Percentiles rank a stretch among this genome's conserved stretches.
phyloP scores from a whole-genome alignment of 2,888 invertebrate species.

The Ectobius pallidus region DNA sequence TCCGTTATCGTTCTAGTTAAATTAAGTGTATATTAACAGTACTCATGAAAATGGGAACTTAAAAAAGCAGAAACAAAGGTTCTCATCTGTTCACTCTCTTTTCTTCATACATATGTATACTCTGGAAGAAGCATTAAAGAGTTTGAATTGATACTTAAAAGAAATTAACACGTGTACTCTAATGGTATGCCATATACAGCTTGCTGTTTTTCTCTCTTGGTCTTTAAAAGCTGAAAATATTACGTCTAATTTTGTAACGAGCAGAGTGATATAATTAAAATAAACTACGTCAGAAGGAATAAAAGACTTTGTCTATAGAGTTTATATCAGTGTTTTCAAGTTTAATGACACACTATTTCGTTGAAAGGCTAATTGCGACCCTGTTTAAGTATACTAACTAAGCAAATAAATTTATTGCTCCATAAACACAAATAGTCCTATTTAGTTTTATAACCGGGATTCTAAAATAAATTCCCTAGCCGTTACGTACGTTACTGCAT shows the following conservation, averaged over 20 bases:
- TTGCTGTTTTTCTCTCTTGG: background rate
- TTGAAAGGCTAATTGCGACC: background rate
- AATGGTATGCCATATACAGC: background rate
- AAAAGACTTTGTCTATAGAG: background rate
- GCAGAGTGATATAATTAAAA: background rate
- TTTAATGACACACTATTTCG: background rate
- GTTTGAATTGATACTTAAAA: background rate
- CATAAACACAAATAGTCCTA: background rate
- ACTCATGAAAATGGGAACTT: constrained; percentile 1
- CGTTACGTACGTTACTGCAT: too few species aligned
- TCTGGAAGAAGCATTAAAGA: background rate
- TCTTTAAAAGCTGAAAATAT: background rate
- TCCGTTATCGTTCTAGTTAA: constrained; percentile 27
- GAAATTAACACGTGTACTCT: background rate
- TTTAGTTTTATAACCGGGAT: background rate
- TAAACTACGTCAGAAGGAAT: background rate
- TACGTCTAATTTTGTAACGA: background rate
- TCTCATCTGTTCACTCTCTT: background rate
- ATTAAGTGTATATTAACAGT: constrained; percentile 30
- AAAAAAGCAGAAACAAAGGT: background rate
- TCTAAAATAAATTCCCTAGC: too few species aligned
- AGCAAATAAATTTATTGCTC: background rate
- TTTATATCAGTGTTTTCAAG: background rate
- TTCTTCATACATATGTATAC: background rate
- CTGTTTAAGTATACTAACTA: background rate